These are phyloP conservation scores for Heliconius hewitsoni DNA, from an alignment of 1,140 invertebrate genomes.

Conservation along the genomic window DNA sequence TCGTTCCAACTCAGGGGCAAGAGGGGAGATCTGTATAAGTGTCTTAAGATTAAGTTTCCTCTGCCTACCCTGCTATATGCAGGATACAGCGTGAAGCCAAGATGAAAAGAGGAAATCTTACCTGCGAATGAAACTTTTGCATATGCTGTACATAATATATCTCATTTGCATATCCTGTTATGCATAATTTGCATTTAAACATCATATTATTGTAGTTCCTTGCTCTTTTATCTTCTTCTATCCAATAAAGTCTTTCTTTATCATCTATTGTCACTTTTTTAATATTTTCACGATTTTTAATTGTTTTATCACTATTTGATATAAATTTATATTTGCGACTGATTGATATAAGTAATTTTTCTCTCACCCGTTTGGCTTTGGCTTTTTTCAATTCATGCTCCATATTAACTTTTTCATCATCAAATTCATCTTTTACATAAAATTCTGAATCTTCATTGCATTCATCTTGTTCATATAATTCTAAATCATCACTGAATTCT, in stretches of 20 bases:
- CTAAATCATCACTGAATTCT: conserved; percentile 13
- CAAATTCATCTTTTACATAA: conserved; percentile 5
- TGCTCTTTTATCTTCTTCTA: conserved; percentile 18
- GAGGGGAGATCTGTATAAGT: too few species aligned
- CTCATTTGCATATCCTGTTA: conserved; percentile 25
- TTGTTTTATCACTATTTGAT: neutral
- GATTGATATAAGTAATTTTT: neutral
- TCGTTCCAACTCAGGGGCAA: too few species aligned
- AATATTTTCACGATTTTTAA: neutral
- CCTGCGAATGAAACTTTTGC: conserved; percentile 25
- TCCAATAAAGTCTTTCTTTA: conserved; percentile 23
- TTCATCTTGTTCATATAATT: conserved; percentile 4
- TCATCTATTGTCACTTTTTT: conserved; percentile 24
- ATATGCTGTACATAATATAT: conserved; percentile 27
- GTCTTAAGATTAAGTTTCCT: too few species aligned
- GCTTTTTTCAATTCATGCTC: neutral
- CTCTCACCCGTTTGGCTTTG: neutral
- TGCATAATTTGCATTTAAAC: conserved; percentile 37
- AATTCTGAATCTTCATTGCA: neutral
- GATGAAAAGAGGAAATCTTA: neutral
- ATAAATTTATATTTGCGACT: conserved; percentile 2
- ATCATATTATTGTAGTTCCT: conserved; percentile 23
- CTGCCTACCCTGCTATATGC: too few species aligned
- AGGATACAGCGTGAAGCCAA: neutral
- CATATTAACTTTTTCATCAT: neutral